These are phyloP conservation scores for Caenorhabditis drosophilae DNA, from an alignment of 2,888 invertebrate species.

Conservation along the genomic window DNA sequence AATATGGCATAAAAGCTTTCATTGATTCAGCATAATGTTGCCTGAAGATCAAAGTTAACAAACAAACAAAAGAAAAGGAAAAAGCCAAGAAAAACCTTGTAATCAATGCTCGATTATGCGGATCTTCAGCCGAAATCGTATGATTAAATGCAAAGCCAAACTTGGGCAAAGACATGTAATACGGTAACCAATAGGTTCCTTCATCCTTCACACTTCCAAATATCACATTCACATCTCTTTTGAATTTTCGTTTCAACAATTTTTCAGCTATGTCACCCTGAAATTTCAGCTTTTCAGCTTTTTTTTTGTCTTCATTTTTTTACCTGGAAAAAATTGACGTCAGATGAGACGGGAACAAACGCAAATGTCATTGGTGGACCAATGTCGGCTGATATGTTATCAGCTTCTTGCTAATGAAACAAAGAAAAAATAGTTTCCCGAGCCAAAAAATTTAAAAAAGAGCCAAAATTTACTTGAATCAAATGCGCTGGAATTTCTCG, in stretches of 20 bases:
- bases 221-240: slow-evolving; percentile 83
- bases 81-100: slow-evolving; percentile 20
- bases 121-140: slow-evolving; percentile 65
- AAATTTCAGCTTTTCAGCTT: no score
- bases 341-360: slow-evolving; percentile 90
- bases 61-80: no score
- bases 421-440: no score
- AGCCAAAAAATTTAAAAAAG: no score
- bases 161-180: slow-evolving; percentile 55
- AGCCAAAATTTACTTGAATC: slow-evolving; percentile 73
- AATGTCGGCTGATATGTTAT: slow-evolving; percentile 61
- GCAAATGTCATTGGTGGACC: slow-evolving; percentile 77
- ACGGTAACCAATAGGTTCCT: slow-evolving; percentile 75
- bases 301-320: background rate
- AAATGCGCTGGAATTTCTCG: slow-evolving; percentile 74
- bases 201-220: slow-evolving; percentile 92
- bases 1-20: slow-evolving; percentile 66
- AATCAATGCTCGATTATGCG: slow-evolving; percentile 55
- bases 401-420: slow-evolving; percentile 53
- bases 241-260: slow-evolving; percentile 76
- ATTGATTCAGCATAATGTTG: slow-evolving; percentile 61
- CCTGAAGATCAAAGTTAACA: no score
- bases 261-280: slow-evolving; percentile 78
- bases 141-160: slow-evolving; percentile 68
- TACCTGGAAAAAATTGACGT: slow-evolving; percentile 76